Evolutionary conservation across 2,888 invertebrate genomes (phyloP), one percentile per base, ranked within the genome.

Genomic region (Mantis religiosa): DNA sequence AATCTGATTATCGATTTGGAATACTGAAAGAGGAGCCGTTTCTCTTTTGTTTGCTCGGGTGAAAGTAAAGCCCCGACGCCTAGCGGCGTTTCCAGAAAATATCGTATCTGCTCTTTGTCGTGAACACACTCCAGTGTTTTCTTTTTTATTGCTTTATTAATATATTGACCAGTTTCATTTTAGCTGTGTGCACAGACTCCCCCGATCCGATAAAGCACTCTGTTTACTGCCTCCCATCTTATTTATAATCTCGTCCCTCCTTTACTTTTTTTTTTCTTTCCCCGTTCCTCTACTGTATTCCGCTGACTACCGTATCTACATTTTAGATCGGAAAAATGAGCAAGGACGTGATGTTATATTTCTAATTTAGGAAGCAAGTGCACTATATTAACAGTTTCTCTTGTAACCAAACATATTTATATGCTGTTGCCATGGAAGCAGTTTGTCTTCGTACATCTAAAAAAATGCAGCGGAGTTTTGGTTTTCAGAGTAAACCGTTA

Each of bases 1-100:
- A 87, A 87, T 87, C 87, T 87, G 87, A 87, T 87, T 87, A 87
- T 87, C 82, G 87, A 87, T 87, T 87, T 82, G 82, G 25, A 87
- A 87, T 87, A 71, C 54, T 71, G 54, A 71, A 71, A 71, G 54
- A 82, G 87, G 28, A 87, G 87, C 82, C 87, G 81, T 87, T 87
- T 87, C 87, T 87, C 82, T 82, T 87, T 87, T 87, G 87, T 87
- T 87, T 87, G 87, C 82, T 87, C 81, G 82, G 87, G 71, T 71
- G 54, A 71, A 86, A 87, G 82, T 82, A 87, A 87, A 87, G 87
- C 87, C 82, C 54, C 54, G 54, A 71, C 54, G 54, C 54, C 54
- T 71, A 71, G 54, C 54, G 54, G 54, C 54, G 54, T 71, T 71
- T n/a, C n/a, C n/a, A 20, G 34, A 84, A 30, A 84, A 84, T 84